Evolutionary conservation across 2,797 vertebrate species (phyloP).

Genomic region (Mormyrops attenuatus): DNA sequence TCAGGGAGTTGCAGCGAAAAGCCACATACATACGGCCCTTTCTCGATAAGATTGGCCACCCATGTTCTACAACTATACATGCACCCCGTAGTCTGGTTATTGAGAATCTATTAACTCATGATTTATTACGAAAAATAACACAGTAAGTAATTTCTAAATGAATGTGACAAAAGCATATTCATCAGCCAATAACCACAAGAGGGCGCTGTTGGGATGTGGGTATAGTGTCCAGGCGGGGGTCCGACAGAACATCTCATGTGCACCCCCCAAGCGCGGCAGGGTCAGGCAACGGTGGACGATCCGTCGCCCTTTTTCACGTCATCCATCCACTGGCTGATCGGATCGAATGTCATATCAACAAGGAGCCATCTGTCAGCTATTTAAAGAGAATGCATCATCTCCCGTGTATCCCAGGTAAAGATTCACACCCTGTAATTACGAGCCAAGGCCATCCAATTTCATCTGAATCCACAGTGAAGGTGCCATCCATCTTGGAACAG

Average conservation of each 20-base stretch:
- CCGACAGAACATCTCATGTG: background rate
- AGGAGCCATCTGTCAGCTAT: background rate
- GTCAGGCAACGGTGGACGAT: background rate
- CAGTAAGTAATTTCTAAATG: conserved; percentile 17
- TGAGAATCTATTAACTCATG: background rate
- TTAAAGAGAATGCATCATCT: background rate
- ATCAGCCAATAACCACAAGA: conserved; percentile 18
- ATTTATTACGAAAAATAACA: conserved; percentile 18
- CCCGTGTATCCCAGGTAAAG: background rate
- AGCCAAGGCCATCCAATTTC: background rate
- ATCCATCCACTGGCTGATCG: background rate
- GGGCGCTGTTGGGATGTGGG: background rate
- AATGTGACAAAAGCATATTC: conserved; percentile 17
- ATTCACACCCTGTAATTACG: conserved; percentile 4
- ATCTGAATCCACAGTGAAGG: background rate
- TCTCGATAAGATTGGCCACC: too few relatives aligned
- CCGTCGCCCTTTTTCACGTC: background rate
- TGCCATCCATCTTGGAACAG: background rate
- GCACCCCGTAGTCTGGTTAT: background rate
- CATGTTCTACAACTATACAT: too few relatives aligned
- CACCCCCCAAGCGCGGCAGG: background rate
- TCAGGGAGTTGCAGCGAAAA: too few relatives aligned
- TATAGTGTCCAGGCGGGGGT: background rate
- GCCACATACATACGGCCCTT: too few relatives aligned
- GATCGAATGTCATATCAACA: background rate